phyloP scores from a whole-genome alignment of 2,113 vertebrate genomes.

The Xiphophorus maculatus region DNA sequence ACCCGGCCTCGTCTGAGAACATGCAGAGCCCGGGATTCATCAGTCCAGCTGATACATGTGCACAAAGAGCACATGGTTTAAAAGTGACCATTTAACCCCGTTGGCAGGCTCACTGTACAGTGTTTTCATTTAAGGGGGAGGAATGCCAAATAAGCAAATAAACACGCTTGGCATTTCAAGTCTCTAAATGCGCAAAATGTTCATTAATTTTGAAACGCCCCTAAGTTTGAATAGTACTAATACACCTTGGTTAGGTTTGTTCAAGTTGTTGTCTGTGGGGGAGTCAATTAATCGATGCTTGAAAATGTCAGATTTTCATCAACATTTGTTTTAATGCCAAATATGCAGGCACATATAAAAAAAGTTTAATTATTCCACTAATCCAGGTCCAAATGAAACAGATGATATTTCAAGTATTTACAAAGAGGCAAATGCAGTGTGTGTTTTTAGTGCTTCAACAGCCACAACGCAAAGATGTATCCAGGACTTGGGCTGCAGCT shows the following conservation, averaged over 20 bases:
- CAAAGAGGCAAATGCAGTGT: too few relatives aligned
- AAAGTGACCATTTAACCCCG: conserved; percentile 25
- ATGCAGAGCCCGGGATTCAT: conserved; percentile 39
- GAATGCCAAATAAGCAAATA: not conserved
- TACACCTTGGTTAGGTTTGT: not conserved
- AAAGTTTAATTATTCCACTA: too few relatives aligned
- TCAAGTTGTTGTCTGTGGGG: not conserved
- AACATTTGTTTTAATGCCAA: not conserved
- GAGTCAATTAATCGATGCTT: not conserved
- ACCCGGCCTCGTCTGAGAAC: conserved; percentile 48
- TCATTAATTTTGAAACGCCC: not conserved
- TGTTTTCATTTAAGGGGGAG: conserved; percentile 9
- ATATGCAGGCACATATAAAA: not conserved
- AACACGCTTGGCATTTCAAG: not conserved
- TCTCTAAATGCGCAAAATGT: not conserved
- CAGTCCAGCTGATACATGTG: conserved; percentile 34
- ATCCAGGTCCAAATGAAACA: too few relatives aligned
- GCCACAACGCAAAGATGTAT: too few relatives aligned
- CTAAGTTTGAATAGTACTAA: not conserved
- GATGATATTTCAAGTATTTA: too few relatives aligned
- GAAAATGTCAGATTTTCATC: not conserved
- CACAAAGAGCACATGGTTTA: conserved; percentile 4
- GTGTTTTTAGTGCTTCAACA: too few relatives aligned
- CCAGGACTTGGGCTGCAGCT: too few relatives aligned
- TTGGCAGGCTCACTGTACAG: conserved; percentile 3